These are phyloP conservation scores for Phengaris alcon DNA, from an alignment of 2,888 invertebrate genomes.

Conservation along the genomic window DNA sequence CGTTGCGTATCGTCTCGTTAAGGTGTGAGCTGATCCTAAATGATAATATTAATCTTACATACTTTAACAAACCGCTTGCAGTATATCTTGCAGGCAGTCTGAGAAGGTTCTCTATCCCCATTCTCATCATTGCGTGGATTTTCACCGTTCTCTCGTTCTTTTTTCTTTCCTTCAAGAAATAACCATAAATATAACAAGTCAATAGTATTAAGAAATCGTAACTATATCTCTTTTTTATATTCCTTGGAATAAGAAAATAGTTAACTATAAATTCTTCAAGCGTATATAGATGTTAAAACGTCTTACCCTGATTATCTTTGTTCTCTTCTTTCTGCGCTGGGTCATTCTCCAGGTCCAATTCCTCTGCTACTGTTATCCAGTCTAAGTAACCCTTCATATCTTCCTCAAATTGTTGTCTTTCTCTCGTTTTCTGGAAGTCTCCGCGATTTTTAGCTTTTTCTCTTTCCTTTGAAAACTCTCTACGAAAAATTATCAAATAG, in stretches of 20 bases:
- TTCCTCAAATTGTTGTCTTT: slow-evolving; percentile 99
- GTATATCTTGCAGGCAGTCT: slow-evolving; percentile 75
- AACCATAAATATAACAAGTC: background rate
- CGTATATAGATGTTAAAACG: background rate
- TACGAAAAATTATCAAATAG: slow-evolving; percentile 51
- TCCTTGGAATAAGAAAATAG: no score
- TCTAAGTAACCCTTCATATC: slow-evolving; percentile 97
- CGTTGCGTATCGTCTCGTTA: no score
- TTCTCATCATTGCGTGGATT: slow-evolving; percentile 64
- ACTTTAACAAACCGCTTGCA: slow-evolving; percentile 71
- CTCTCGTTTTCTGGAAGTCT: slow-evolving; percentile 98
- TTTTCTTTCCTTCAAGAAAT: slow-evolving; percentile 55
- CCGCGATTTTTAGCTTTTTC: slow-evolving; percentile 99
- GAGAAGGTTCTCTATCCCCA: slow-evolving; percentile 58
- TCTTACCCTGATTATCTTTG: slow-evolving; percentile 72
- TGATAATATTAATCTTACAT: slow-evolving; percentile 28
- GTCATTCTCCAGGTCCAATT: slow-evolving; percentile 95
- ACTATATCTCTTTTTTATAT: no score
- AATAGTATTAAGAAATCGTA: no score
- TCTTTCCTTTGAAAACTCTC: slow-evolving; percentile 99
- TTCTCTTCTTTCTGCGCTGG: slow-evolving; percentile 86
- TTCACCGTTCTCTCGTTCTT: slow-evolving; percentile 63
- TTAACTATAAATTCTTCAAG: no score
- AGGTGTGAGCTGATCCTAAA: no score
- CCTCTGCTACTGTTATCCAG: slow-evolving; percentile 99